Percentiles rank a stretch among this genome's conserved stretches.
phyloP scores from a whole-genome alignment of 1,140 invertebrate genomes.

The Euschistus heros region DNA sequence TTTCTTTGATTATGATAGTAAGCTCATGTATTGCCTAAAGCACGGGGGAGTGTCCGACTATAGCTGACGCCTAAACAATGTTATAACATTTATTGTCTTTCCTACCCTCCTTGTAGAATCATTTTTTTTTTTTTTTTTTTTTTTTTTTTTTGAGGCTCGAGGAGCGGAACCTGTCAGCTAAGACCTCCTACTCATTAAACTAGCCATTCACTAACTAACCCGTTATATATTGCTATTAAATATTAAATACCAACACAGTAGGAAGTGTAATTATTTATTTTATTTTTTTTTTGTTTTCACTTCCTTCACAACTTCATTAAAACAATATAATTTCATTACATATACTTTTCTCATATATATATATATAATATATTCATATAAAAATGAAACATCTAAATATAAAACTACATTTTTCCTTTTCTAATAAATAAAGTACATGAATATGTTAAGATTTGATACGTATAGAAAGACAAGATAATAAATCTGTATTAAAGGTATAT shows the following conservation, averaged over 20 bases:
- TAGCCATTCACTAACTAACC: slow-evolving; percentile 11
- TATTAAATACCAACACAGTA: slow-evolving; percentile 17
- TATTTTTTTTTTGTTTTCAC: no score
- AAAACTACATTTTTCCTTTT: slow-evolving; percentile 11
- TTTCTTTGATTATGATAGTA: slow-evolving; percentile 18
- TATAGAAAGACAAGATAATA: slow-evolving; percentile 17
- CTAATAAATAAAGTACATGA: slow-evolving; percentile 11
- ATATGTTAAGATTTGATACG: slow-evolving; percentile 16
- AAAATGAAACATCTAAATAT: slow-evolving; percentile 10
- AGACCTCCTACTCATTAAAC: slow-evolving; percentile 3
- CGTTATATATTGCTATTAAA: slow-evolving; percentile 16
- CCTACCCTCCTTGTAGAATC: slow-evolving; percentile 3
- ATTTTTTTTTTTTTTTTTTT: neutral
- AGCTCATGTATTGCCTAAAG: slow-evolving; percentile 18
- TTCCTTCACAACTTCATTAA: slow-evolving; percentile 1
- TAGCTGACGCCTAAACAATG: neutral
- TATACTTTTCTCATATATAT: slow-evolving; percentile 7
- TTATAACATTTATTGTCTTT: slow-evolving; percentile 1
- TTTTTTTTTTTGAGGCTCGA: neutral
- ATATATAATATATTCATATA: slow-evolving; percentile 4
- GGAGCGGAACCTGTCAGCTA: neutral
- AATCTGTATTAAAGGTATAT: slow-evolving; percentile 13
- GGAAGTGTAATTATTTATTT: neutral
- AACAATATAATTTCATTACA: slow-evolving; percentile 4
- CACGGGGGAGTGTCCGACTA: neutral